These are phyloP conservation scores for Andrena haemorrhoa DNA, from an alignment of 2,888 invertebrate genomes.

Conservation along the genomic window DNA sequence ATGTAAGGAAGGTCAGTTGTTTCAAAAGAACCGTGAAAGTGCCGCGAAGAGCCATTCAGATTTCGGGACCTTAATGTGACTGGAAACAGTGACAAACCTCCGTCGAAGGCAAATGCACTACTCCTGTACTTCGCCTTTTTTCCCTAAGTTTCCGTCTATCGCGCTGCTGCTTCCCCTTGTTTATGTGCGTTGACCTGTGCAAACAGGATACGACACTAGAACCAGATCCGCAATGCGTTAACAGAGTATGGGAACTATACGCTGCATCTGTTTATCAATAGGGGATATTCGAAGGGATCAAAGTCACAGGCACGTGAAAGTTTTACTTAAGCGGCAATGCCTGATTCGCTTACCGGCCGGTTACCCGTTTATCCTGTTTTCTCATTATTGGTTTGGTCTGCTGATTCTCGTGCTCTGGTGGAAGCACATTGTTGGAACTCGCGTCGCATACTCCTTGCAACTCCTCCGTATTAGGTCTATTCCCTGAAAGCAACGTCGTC, in stretches of 20 bases:
- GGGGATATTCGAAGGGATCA: conserved; percentile 29
- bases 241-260: conserved; percentile 55
- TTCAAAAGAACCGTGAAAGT: conserved; percentile 25
- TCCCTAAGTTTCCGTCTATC: conserved; percentile 87
- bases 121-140: conserved; percentile 87
- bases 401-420: conserved; percentile 76
- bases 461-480: conserved; percentile 75
- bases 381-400: conserved; percentile 79
- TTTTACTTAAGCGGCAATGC: not conserved
- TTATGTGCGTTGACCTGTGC: conserved; percentile 85
- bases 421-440: conserved; percentile 74
- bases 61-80: conserved; percentile 49
- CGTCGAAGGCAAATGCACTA: conserved; percentile 87
- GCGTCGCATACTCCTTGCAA: conserved; percentile 77
- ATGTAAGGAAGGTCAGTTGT: conserved; percentile 21
- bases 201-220: conserved; percentile 79
- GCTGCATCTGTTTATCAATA: conserved; percentile 49
- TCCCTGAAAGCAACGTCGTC: conserved; percentile 64
- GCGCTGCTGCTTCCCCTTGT: conserved; percentile 86
- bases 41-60: conserved; percentile 38
- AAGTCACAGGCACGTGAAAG: not conserved
- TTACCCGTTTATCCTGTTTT: conserved; percentile 78
- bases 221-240: conserved; percentile 74
- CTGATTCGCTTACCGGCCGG: conserved; percentile 74
- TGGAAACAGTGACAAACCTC: conserved; percentile 84